Percentiles rank a stretch among this genome's conserved stretches.
phyloP scores from a whole-genome alignment of 2,888 invertebrate genomes.

The Xestia ashworthii region DNA sequence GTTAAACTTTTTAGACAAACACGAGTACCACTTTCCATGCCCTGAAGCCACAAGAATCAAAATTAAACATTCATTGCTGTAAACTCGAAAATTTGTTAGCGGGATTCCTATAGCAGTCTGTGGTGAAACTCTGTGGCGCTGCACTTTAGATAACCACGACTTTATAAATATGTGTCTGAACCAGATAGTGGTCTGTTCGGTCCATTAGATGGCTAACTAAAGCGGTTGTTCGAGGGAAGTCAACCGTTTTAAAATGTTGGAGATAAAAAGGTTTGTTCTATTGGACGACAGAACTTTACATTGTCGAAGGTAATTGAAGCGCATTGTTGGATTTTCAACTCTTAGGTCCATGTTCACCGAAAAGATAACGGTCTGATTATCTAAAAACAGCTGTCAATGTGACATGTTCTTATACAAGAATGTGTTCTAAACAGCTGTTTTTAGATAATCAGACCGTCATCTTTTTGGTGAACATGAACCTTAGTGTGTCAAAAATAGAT shows the following conservation, averaged over 20 bases:
- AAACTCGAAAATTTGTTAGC: slow-evolving; percentile 39
- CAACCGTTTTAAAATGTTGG: slow-evolving; percentile 19
- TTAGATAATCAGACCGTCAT: too few species aligned
- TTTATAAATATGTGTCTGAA: slow-evolving; percentile 66
- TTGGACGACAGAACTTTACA: not conserved
- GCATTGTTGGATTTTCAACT: not conserved
- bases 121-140: slow-evolving; percentile 31
- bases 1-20: slow-evolving; percentile 23
- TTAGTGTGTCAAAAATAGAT: not conserved
- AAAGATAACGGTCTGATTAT: too few species aligned
- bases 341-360: too few species aligned
- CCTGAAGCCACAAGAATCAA: slow-evolving; percentile 27
- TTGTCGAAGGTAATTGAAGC: not conserved
- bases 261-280: slow-evolving; percentile 37
- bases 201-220: slow-evolving; percentile 57
- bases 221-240: slow-evolving; percentile 25
- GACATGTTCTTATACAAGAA: too few species aligned
- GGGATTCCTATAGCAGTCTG: slow-evolving; percentile 25
- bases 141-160: slow-evolving; percentile 73
- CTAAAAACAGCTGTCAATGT: too few species aligned
- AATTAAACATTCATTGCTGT: slow-evolving; percentile 39
- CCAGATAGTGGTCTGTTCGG: slow-evolving; percentile 61
- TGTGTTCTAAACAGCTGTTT: too few species aligned
- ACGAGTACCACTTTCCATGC: not conserved
- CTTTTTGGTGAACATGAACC: too few species aligned